Evolutionary conservation across 2,797 vertebrate species (phyloP).

Genomic region (Notamacropus eugenii): DNA sequence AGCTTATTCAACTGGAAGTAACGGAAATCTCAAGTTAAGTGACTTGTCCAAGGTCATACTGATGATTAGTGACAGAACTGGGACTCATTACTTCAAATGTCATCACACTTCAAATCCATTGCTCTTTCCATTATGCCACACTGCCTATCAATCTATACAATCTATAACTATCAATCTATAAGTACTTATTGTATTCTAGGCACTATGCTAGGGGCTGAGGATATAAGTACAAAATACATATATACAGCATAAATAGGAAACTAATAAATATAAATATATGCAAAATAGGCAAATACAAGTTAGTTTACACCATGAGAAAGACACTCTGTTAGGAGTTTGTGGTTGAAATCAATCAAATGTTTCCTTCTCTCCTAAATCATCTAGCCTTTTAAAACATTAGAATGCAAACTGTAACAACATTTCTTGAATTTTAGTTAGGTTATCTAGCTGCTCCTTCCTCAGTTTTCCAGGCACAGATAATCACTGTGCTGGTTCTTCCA

Average conservation of each 20-base stretch:
- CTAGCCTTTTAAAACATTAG: constrained; percentile 12
- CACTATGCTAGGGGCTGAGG: not conserved
- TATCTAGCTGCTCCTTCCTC: not conserved
- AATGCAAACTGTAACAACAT: not conserved
- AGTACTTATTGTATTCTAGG: not conserved
- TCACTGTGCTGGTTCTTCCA: not conserved
- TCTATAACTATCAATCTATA: not conserved
- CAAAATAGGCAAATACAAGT: not conserved
- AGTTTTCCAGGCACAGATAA: not conserved
- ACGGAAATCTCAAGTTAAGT: not conserved
- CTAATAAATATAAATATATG: not conserved
- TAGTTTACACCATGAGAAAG: not conserved
- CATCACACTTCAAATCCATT: not conserved
- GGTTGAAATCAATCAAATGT: not conserved
- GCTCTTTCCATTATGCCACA: not conserved
- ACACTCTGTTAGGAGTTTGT: not conserved
- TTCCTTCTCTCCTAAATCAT: not conserved
- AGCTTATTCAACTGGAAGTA: not conserved
- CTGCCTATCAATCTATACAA: not conserved
- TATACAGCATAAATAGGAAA: not conserved
- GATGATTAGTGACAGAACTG: not conserved
- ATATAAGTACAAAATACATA: not conserved
- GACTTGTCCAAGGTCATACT: not conserved
- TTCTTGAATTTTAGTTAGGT: not conserved
- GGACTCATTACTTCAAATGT: not conserved